Base-by-base conservation (phyloP, 2,888 invertebrate species). In the Drosophila flavopinicola region DNA sequence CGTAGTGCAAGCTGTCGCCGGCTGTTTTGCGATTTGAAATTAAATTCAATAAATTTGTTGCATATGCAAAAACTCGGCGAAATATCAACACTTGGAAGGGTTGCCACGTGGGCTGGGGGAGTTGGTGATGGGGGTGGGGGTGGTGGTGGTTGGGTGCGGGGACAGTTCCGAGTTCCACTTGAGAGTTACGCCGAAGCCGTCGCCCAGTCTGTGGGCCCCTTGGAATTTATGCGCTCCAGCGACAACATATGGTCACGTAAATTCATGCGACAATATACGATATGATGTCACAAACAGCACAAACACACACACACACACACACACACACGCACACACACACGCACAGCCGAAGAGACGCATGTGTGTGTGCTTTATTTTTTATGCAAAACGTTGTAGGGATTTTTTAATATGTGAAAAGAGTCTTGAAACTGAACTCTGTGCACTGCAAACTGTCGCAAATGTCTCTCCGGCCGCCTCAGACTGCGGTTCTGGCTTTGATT, bases 191-290 rank as follows among this genome's bases (percentile, higher is more conserved):
- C 66, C 41, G 56, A 72, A 63, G 64, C 69, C 49, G 64, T 66
- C 59, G 61, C 66, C 73, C 84, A 74, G 84, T 68, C 83, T 79
- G 86, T 53, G n/a, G 83, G 59, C 73, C 87, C 73, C 85, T 78
- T 82, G 66, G 58, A 85, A 84, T 84, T 87, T 85, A 84, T 84
- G 85, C 63, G 77, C 71, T 82, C 75, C 78, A 77, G 72, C 87
- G 87, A 87, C 84, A 87, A 87, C 84, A 84, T 87, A 84, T 84
- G 84, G 87, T 83, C 84, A 85, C 85, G 87, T 87, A 84, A 84
- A 84, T 84, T 84, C 87, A 85, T 76, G 85, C 83, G 83, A 83
- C 87, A 83, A 85, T 83, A 83, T 82, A 83, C 85, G 85, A 83
- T 87, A 76, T 87, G 82, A 82, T 80, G 82, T 84, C 87, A 82